phyloP scores from a whole-genome alignment of 2,797 vertebrate species.

The Spinus olivaceus region DNA sequence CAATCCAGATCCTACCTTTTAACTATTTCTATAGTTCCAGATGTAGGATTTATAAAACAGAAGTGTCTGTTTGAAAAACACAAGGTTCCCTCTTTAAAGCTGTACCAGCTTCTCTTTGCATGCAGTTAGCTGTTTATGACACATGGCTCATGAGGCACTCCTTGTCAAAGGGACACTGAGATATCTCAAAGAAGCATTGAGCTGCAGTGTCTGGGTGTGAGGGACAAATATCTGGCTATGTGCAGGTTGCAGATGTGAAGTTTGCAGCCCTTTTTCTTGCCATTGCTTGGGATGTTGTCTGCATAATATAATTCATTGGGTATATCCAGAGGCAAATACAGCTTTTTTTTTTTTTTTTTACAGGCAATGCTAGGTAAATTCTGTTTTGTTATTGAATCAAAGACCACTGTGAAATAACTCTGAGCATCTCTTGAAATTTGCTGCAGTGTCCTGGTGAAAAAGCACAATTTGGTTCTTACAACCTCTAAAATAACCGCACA shows the following conservation, averaged over 20 bases:
- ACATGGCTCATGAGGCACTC: rapidly evolving
- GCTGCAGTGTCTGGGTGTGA: neutral
- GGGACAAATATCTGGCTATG: neutral
- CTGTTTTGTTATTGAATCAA: neutral
- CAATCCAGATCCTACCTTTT: neutral
- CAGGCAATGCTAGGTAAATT: neutral
- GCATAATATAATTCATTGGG: neutral
- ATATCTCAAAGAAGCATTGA: neutral
- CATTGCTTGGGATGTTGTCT: neutral
- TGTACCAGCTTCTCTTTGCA: neutral
- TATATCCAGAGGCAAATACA: neutral
- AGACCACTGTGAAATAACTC: neutral
- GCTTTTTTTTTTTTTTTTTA: neutral
- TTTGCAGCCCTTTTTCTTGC: neutral
- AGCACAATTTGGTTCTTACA: neutral
- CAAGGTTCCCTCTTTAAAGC: neutral
- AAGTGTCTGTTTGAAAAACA: neutral
- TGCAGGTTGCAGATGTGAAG: neutral
- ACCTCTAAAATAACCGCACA: neutral
- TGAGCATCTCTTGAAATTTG: neutral
- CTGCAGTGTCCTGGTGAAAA: neutral
- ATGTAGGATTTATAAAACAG: neutral
- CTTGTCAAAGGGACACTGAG: neutral
- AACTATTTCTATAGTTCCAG: neutral
- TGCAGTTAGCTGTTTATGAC: neutral